phyloP scores from a whole-genome alignment of 2,113 vertebrate species.

The Halcyon senegalensis region DNA sequence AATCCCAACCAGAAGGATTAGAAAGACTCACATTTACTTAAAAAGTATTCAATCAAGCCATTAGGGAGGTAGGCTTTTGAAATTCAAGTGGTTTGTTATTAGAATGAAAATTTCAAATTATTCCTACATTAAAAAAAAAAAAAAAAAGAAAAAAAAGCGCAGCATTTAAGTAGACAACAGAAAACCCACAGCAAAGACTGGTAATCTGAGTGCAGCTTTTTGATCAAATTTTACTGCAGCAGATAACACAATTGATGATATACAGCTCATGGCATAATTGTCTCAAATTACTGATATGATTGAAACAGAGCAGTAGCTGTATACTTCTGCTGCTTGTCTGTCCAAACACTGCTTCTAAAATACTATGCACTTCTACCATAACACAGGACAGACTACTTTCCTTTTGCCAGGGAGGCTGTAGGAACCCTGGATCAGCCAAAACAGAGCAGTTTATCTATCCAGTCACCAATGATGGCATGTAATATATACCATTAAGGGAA shows the following conservation, averaged over 20 bases:
- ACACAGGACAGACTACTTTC: background rate
- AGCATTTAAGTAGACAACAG: slow-evolving; percentile 8
- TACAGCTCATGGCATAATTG: slow-evolving; percentile 51
- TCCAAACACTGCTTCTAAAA: background rate
- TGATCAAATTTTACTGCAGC: slow-evolving; percentile 61
- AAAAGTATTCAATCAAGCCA: background rate
- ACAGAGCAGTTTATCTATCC: background rate
- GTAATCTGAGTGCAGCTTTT: slow-evolving; percentile 35
- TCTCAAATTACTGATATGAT: slow-evolving; percentile 55
- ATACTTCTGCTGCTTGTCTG: slow-evolving; percentile 39
- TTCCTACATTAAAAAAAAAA: background rate
- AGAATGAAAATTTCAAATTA: slow-evolving; percentile 13
- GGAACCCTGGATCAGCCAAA: background rate
- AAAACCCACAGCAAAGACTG: slow-evolving; percentile 10
- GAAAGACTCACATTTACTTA: background rate
- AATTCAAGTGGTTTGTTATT: background rate
- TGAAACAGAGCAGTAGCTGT: slow-evolving; percentile 49
- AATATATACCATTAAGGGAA: background rate
- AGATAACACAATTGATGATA: slow-evolving; percentile 49
- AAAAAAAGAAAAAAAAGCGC: background rate
- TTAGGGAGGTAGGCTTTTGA: background rate
- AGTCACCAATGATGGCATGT: background rate
- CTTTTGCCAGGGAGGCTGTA: background rate
- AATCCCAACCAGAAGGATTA: background rate
- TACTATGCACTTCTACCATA: background rate